phyloP scores from a whole-genome alignment of 2,113 vertebrate species.

The Sceloporus tristichus region DNA sequence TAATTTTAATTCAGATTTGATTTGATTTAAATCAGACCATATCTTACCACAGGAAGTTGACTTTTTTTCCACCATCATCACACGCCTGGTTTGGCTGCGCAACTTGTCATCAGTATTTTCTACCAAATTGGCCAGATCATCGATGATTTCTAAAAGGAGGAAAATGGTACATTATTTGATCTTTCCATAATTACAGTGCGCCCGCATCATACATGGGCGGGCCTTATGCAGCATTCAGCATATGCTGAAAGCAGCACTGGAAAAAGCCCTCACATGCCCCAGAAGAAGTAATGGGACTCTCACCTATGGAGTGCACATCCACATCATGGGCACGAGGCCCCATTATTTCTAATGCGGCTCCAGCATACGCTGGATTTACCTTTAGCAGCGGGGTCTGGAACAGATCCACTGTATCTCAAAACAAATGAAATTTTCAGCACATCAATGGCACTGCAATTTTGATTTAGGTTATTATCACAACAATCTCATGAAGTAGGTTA shows the following conservation, averaged over 20 bases:
- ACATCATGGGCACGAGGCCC: no score
- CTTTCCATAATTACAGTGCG: background rate
- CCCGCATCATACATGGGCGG: no score
- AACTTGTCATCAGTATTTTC: constrained; percentile 91
- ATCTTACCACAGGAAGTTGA: constrained; percentile 92
- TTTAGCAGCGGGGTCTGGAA: no score
- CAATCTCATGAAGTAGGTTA: background rate
- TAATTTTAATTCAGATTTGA: background rate
- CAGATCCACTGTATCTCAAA: background rate
- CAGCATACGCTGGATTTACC: no score
- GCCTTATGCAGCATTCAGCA: no score
- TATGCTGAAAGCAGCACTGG: no score
- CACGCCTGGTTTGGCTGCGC: constrained; percentile 86
- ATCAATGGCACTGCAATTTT: background rate
- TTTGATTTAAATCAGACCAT: background rate
- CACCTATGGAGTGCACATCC: no score
- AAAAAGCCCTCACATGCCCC: no score
- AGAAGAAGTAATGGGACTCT: no score
- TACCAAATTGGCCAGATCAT: constrained; percentile 93
- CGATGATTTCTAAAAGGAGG: constrained; percentile 89
- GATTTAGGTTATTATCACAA: background rate
- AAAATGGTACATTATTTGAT: background rate
- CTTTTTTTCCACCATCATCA: constrained; percentile 91
- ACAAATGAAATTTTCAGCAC: background rate
- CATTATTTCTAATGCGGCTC: no score